phyloP scores from a whole-genome alignment of 1,140 invertebrate genomes.

The Papilio glaucus region DNA sequence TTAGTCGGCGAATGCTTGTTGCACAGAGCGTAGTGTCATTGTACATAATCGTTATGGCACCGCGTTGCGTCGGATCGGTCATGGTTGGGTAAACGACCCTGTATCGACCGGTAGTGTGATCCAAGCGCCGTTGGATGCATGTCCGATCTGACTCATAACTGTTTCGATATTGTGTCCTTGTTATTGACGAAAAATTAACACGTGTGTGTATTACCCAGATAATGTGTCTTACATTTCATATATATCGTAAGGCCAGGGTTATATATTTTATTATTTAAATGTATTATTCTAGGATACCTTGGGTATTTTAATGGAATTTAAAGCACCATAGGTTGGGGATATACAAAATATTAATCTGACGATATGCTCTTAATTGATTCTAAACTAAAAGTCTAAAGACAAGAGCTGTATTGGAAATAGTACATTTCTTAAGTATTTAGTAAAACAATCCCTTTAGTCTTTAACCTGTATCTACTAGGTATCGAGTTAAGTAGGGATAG shows the following conservation, averaged over 20 bases:
- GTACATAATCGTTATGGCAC: constrained; percentile 43
- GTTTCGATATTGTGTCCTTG: constrained; percentile 5
- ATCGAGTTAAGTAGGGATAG: no score
- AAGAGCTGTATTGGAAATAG: no score
- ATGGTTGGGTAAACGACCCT: constrained; percentile 54
- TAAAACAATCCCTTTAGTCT: no score
- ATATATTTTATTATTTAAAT: not conserved
- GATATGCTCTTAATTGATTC: no score
- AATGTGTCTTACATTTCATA: not conserved
- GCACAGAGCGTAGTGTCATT: constrained; percentile 30
- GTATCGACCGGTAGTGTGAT: constrained; percentile 44
- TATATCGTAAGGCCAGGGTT: not conserved
- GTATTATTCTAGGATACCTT: not conserved
- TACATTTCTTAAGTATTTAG: no score
- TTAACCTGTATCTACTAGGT: no score
- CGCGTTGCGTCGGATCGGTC: constrained; percentile 49
- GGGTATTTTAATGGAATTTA: no score
- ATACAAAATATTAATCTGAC: no score
- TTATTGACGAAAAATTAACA: constrained; percentile 1
- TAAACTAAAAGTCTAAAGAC: no score
- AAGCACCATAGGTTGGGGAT: no score
- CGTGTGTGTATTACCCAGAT: not conserved
- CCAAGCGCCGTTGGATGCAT: constrained; percentile 1
- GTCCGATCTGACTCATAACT: constrained; percentile 23
- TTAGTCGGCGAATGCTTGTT: not conserved